These are phyloP conservation scores for Neopelma chrysocephalum DNA, from an alignment of 2,797 vertebrate genomes.

Conservation along the genomic window DNA sequence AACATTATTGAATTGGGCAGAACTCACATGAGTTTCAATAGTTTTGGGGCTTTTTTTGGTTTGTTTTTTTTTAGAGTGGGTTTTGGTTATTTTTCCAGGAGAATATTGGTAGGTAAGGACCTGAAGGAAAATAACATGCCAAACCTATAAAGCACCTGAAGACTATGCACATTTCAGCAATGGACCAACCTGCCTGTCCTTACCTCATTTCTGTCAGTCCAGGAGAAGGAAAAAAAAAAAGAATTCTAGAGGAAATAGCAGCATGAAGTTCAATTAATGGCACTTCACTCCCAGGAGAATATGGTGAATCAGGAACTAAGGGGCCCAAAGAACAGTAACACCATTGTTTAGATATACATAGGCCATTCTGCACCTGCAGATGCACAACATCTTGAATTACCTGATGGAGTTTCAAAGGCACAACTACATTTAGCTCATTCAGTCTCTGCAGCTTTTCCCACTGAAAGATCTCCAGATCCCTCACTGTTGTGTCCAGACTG, in stretches of 20 bases:
- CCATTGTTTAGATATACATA: neutral
- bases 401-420: constrained; percentile 90
- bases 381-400: constrained; percentile 67
- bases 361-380: neutral
- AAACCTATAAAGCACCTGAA: neutral
- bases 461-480: constrained; percentile 85
- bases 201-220: neutral
- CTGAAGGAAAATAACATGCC: neutral
- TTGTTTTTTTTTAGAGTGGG: neutral
- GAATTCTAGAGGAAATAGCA: neutral
- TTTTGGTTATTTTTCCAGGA: neutral
- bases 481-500: constrained; percentile 74
- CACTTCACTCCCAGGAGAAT: neutral
- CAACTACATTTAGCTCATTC: constrained; percentile 86
- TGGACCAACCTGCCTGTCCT: neutral
- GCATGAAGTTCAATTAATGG: neutral
- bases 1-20: neutral
- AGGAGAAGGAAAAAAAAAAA: neutral
- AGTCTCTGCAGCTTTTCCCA: constrained; percentile 89
- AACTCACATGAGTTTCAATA: neutral
- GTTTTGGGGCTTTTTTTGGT: neutral
- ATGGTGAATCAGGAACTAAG: neutral
- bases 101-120: neutral
- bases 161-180: neutral
- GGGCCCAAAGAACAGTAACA: neutral